Base-by-base conservation (phyloP, 2,797 vertebrate species). In the Syngnathus acus region DNA sequence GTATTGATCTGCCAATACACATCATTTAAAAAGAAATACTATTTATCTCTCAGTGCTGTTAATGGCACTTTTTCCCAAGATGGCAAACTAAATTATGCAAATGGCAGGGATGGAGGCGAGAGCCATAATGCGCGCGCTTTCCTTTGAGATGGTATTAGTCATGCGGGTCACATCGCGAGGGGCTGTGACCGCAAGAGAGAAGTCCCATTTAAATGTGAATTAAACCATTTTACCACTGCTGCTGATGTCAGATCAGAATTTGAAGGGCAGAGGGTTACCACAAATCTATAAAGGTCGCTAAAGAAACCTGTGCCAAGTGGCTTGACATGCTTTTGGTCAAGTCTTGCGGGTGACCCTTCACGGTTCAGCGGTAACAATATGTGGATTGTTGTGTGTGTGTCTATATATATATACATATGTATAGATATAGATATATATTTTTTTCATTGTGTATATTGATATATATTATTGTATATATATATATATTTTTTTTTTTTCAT, bases 61-160 rank as follows among this genome's bases (percentile, higher is more conserved):
- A 89, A 90, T 87, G 81, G 86, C 84, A n/a, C 74, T 73, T 84
- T 86, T 88, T 82, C 83, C 83, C 84, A 81, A 81, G 77, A 86
- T 88, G 85, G 86, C 86, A 89, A 90, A 88, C 82, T 87, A 87
- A 90, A 89, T 90, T 88, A 90, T 91, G 87, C 79, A 90, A 89
- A 91, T 87, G 72, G 2, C 0, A 79, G 71, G 78, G 72, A 78
- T 71, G 81, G 82, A 72, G 78, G 32, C 32, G 32, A 32, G 32
- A 81, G 66, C 76, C 70, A 69, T 83, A 84, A 88, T 88, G 84
- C 84, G 81, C 78, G 78, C 85, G 83, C 86, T 89, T 87, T 77
- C 81, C 76, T 84, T 86, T 89, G 88, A 86, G 87, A 84, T 79
- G 71, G 75, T 85, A 89, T 92, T 89, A 89, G 90, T 89, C 86